Evolutionary conservation across 2,888 invertebrate species (phyloP).

Genomic region (Agapostemon virescens): DNA sequence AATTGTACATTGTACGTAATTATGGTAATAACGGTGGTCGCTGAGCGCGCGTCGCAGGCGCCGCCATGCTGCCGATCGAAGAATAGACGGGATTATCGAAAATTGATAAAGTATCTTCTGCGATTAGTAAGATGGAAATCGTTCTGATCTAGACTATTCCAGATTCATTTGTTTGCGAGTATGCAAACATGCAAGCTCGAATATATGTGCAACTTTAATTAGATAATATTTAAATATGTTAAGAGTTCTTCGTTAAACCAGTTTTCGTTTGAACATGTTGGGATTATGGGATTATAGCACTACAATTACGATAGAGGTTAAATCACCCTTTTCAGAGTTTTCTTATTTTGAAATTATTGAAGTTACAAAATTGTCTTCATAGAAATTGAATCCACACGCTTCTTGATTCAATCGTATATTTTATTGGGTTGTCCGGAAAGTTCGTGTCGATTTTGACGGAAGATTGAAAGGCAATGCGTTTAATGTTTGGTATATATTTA

Average conservation of each 20-base stretch:
- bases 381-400: too few relatives aligned
- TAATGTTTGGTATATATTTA: too few relatives aligned
- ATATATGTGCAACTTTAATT: neutral
- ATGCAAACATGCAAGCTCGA: neutral
- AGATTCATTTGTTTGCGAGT: neutral
- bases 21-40: constrained; percentile 59
- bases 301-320: too few relatives aligned
- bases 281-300: too few relatives aligned
- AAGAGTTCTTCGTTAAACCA: neutral
- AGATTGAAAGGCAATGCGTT: too few relatives aligned
- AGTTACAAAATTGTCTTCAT: too few relatives aligned
- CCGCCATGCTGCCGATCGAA: constrained; percentile 30
- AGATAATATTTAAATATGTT: neutral
- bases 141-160: neutral
- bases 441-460: too few relatives aligned
- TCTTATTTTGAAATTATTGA: too few relatives aligned
- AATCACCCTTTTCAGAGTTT: too few relatives aligned
- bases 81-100: constrained; percentile 10
- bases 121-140: neutral
- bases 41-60: constrained; percentile 32
- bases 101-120: neutral
- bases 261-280: neutral
- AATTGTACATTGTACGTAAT: constrained; percentile 59
- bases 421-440: too few relatives aligned
- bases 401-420: too few relatives aligned